phyloP scores from a whole-genome alignment of 2,113 vertebrate species.

The Myiozetetes cayanensis region DNA sequence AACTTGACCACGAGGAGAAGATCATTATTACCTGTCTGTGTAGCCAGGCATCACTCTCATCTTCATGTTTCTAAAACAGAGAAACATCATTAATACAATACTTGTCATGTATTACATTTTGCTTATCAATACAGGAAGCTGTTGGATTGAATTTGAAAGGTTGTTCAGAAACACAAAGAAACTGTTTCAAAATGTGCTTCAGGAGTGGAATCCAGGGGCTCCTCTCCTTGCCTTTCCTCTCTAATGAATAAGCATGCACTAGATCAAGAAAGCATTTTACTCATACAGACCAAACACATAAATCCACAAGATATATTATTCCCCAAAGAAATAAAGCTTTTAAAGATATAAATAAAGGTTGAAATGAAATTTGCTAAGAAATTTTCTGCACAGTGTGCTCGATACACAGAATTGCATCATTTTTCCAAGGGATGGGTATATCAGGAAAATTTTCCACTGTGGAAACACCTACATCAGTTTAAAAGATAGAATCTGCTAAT shows the following conservation, averaged over 20 bases:
- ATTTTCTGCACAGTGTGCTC: background rate
- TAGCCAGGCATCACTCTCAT: conserved; percentile 93
- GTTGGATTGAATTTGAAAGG: background rate
- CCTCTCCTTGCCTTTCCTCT: background rate
- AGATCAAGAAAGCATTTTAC: background rate
- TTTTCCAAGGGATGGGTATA: background rate
- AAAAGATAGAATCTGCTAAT: background rate
- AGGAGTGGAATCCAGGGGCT: background rate
- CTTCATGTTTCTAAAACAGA: conserved; percentile 91
- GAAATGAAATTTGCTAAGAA: background rate
- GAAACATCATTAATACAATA: background rate
- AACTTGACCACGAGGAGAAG: background rate
- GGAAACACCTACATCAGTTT: background rate
- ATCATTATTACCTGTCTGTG: conserved; percentile 87
- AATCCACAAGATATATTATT: background rate
- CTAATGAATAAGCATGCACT: background rate
- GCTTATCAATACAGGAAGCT: background rate
- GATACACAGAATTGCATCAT: background rate
- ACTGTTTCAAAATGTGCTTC: background rate
- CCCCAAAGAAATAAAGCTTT: background rate
- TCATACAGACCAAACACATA: background rate
- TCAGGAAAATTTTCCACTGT: background rate
- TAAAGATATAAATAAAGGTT: background rate
- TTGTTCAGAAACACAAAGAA: background rate
- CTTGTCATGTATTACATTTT: background rate